phyloP scores from a whole-genome alignment of 1,140 invertebrate species.

The Calycopis cecrops region DNA sequence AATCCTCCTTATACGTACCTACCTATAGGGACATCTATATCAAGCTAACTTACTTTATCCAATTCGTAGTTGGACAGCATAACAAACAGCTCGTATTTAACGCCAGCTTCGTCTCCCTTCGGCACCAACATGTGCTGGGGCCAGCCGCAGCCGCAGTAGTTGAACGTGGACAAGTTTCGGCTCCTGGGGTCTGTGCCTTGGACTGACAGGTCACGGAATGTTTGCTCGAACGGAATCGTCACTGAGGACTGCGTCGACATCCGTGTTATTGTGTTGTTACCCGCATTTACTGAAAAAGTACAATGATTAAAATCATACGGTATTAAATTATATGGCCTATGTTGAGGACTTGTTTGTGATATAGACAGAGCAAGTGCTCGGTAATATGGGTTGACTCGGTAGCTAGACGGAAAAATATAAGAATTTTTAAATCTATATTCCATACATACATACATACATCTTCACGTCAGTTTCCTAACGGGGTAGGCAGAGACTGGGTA shows the following conservation, averaged over 20 bases:
- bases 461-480: no score
- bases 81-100: slow-evolving; percentile 83
- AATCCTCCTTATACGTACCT: no score
- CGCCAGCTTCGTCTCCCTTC: slow-evolving; percentile 82
- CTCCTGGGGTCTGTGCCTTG: slow-evolving; percentile 67
- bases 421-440: no score
- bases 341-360: no score
- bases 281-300: slow-evolving; percentile 76
- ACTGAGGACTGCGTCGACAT: slow-evolving; percentile 81
- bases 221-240: slow-evolving; percentile 83
- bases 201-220: slow-evolving; percentile 80
- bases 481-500: no score
- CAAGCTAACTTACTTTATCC: slow-evolving; percentile 76
- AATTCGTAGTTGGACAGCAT: slow-evolving; percentile 90
- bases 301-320: neutral
- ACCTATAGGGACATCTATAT: no score
- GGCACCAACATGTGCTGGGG: slow-evolving; percentile 90
- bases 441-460: no score
- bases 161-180: slow-evolving; percentile 75
- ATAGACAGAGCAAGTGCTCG: no score
- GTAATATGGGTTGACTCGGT: no score
- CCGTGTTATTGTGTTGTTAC: slow-evolving; percentile 79
- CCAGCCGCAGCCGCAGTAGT: slow-evolving; percentile 92
- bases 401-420: no score
- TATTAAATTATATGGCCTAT: neutral